Evolutionary conservation across 2,797 vertebrate genomes (phyloP), one percentile per base, ranked within the genome.

Genomic region (Onychomys arenicola): DNA sequence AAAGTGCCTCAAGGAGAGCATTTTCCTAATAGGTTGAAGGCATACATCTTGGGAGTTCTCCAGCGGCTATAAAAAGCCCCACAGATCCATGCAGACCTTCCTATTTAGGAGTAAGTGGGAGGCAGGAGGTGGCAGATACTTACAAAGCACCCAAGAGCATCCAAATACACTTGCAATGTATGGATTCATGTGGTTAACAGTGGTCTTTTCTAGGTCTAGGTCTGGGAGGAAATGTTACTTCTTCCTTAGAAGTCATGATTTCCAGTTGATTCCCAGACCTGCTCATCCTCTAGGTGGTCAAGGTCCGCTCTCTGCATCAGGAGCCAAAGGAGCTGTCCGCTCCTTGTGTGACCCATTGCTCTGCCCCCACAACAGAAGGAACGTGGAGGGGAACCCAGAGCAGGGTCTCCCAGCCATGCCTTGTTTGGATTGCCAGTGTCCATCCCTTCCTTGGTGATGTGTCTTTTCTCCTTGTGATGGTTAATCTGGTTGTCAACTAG

Each of bases 11-110:
- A 29, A 57, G 73, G 59, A 69, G 89, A 91, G 52, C 32, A 2
- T 80, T 88, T 91, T 83, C 91, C 78, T 81, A 86, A 86, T 93
- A 75, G 94, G 78, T 67, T 75, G 89, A 82, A 96, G 95, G n/a
- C 67, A 27, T 37, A 43, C n/a, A 63, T 93, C 83, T 65, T 95
- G 94, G 80, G 89, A 65, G 21, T 80, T 61, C 78, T 96, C 78
- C 93, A 93, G 19, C 5, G 29, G 75, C 91, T 92, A 52, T 57
- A 40, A 92, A 92, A 88, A 92, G 71, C 67, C 61, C 55, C 1
- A 5, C 14, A 40, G 69, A 77, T 86, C 91, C n/a, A 40, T 14
- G 73, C 78, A 49, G 52, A 71, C 86, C 82, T 71, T 91, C 92
- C 63, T 85, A 73, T 89, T 93, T 89, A 84, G 34, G 67, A 83